Conservation (phyloP, 2,797 vertebrate species). For the Thaleichthys pacificus region DNA sequence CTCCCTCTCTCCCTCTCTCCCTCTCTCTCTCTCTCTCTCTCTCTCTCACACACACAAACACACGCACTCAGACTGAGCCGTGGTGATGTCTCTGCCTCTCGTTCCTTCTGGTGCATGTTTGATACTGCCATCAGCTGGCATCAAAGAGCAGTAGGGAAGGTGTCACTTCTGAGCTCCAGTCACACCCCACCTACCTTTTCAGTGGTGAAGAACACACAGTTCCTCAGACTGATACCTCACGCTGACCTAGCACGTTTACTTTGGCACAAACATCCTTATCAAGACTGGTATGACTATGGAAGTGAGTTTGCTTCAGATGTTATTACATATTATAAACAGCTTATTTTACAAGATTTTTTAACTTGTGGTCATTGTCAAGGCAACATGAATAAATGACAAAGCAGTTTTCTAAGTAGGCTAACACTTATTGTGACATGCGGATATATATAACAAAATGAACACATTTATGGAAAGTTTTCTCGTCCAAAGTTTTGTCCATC, state of each 20-base stretch:
- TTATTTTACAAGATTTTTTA: too few relatives aligned
- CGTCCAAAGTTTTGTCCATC: not conserved
- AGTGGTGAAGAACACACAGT: not conserved
- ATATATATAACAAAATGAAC: not conserved
- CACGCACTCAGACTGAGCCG: slow-evolving; percentile 35
- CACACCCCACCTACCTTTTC: not conserved
- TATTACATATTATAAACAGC: too few relatives aligned
- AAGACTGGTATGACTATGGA: too few relatives aligned
- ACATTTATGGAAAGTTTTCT: not conserved
- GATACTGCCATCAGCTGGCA: not conserved
- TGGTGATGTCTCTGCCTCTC: not conserved
- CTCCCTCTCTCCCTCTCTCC: not conserved
- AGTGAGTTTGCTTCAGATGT: too few relatives aligned
- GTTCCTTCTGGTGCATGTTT: not conserved
- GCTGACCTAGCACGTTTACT: too few relatives aligned
- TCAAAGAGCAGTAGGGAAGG: not conserved
- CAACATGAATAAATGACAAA: not conserved
- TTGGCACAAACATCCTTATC: too few relatives aligned
- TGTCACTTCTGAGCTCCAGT: not conserved
- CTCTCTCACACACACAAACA: slow-evolving; percentile 18
- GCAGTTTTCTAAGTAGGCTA: not conserved
- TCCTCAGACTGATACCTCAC: too few relatives aligned
- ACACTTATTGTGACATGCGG: too few relatives aligned
- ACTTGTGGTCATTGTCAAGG: not conserved
- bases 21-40: too few relatives aligned